Evolutionary conservation across 2,888 invertebrate species (phyloP).

Genomic region (Allacma fusca): DNA sequence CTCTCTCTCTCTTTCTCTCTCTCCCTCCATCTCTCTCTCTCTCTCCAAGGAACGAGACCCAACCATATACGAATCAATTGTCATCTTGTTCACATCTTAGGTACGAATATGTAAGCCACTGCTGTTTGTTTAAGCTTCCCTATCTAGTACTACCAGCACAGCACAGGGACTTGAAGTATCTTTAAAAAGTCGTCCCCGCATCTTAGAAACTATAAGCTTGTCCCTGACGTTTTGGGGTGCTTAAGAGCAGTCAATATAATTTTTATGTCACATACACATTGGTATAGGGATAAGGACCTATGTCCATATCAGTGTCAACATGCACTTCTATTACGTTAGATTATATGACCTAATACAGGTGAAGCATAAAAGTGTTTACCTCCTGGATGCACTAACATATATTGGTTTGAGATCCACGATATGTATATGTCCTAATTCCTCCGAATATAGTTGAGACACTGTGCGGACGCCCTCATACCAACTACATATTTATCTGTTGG

Average conservation of each 20-base stretch:
- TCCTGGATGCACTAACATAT: too few species aligned
- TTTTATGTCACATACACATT: background rate
- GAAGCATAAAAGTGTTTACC: too few species aligned
- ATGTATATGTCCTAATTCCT: too few species aligned
- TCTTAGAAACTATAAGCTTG: too few species aligned
- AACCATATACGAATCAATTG: background rate
- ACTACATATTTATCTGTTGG: background rate
- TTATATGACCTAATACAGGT: too few species aligned
- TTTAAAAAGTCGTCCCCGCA: too few species aligned
- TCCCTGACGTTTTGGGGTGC: background rate
- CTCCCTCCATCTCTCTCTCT: background rate
- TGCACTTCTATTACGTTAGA: too few species aligned
- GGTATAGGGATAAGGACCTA: background rate
- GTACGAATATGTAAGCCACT: background rate
- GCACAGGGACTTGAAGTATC: too few species aligned
- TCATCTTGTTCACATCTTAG: constrained; percentile 7
- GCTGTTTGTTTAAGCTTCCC: background rate
- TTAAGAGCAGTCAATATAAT: background rate
- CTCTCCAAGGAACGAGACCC: background rate
- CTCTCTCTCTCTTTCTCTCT: background rate
- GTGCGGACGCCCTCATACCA: background rate
- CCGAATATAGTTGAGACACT: too few species aligned
- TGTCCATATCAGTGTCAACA: too few species aligned
- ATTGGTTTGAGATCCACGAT: too few species aligned
- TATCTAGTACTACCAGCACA: too few species aligned